Conservation (phyloP, 1,140 invertebrate species). For the Berghia stephanieae region DNA sequence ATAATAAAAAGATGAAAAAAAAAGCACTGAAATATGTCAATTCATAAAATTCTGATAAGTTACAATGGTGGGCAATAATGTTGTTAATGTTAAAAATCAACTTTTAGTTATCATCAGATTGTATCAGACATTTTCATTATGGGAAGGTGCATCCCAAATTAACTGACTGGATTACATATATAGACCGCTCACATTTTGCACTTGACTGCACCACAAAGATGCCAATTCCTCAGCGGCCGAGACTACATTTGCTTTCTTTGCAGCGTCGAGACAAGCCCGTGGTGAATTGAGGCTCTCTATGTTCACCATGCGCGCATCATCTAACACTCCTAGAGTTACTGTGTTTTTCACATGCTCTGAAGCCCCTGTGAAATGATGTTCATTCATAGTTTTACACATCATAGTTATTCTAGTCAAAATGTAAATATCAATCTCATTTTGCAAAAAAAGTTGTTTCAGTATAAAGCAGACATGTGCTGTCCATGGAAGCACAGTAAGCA, state of each 20-base stretch:
- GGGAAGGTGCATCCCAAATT: not conserved
- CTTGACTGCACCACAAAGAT: constrained; percentile 61
- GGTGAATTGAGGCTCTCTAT: constrained; percentile 40
- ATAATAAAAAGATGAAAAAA: too few species aligned
- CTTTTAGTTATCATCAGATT: not conserved
- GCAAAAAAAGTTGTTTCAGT: too few species aligned
- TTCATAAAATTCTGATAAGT: not conserved
- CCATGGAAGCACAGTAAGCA: not conserved
- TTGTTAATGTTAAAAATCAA: not conserved
- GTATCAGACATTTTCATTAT: constrained; percentile 18
- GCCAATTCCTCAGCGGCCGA: constrained; percentile 55
- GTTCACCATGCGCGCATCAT: constrained; percentile 42
- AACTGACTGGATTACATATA: not conserved
- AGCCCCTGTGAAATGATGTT: constrained; percentile 41
- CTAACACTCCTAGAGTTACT: constrained; percentile 43
- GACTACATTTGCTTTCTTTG: constrained; percentile 56
- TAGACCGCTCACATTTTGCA: constrained; percentile 52
- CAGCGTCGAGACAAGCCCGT: constrained; percentile 46
- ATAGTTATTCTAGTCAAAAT: too few species aligned
- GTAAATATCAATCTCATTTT: too few species aligned
- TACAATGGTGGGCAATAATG: not conserved
- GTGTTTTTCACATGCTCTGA: constrained; percentile 50
- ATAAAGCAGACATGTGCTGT: too few species aligned
- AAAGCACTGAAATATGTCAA: not conserved
- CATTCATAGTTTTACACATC: not conserved